Evolutionary conservation across 2,888 invertebrate genomes (phyloP).

Genomic region (Carcina quercana): DNA sequence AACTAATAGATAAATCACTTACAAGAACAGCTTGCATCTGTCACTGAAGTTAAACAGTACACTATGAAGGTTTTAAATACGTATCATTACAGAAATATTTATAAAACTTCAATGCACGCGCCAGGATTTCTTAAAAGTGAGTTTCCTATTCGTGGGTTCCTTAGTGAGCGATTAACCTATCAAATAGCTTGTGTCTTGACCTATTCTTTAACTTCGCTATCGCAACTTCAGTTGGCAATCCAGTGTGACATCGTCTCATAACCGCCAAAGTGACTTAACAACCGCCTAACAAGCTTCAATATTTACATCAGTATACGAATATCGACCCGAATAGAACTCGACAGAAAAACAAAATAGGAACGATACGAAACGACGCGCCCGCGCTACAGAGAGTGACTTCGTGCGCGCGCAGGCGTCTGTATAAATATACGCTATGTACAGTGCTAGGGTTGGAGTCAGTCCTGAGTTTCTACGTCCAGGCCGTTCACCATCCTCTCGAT

Average conservation of each 20-base stretch:
- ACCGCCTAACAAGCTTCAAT: conserved; percentile 62
- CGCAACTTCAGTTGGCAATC: too few relatives aligned
- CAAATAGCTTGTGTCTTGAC: too few relatives aligned
- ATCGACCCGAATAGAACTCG: conserved; percentile 70
- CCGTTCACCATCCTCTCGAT: conserved; percentile 99
- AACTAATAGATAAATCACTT: too few relatives aligned
- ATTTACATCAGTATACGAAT: conserved; percentile 67
- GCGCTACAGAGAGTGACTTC: conserved; percentile 24
- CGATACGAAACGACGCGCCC: conserved; percentile 64
- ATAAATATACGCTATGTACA: conserved; percentile 72
- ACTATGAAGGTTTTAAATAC: too few relatives aligned
- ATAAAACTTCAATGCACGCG: too few relatives aligned
- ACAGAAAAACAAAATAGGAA: conserved; percentile 72
- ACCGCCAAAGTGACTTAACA: too few relatives aligned
- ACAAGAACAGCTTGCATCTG: too few relatives aligned
- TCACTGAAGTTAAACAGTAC: conserved; percentile 12
- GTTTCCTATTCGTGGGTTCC: too few relatives aligned
- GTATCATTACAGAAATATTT: too few relatives aligned
- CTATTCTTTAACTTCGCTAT: too few relatives aligned
- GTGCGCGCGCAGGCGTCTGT: conserved; percentile 33
- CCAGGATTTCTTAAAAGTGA: too few relatives aligned
- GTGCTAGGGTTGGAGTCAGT: conserved; percentile 48
- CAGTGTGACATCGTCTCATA: conserved; percentile 21
- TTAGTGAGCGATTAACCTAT: too few relatives aligned
- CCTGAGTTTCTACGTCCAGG: conserved; percentile 86